Percentiles rank a stretch among this genome's conserved stretches.
These are phyloP conservation scores for Dendrocincla tyrannina DNA, from an alignment of 2,797 vertebrate genomes.

Conservation along the genomic window DNA sequence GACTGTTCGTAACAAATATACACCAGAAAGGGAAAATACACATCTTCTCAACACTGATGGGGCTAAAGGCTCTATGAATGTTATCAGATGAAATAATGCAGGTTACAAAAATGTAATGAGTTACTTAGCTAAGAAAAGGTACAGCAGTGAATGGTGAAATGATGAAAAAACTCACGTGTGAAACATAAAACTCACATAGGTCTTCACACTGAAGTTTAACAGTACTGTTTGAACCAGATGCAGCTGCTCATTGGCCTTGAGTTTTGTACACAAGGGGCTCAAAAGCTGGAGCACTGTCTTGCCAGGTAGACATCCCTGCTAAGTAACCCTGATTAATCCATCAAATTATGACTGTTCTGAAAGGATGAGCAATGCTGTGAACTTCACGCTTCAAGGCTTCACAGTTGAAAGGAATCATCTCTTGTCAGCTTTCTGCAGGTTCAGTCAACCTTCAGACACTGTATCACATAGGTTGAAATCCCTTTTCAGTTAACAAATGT, in stretches of 20 bases:
- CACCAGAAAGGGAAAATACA: background rate
- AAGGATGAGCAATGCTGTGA: constrained; percentile 2
- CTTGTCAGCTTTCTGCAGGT: constrained; percentile 36
- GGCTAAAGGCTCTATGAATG: background rate
- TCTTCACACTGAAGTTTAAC: background rate
- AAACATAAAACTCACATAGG: background rate
- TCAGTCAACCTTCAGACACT: background rate
- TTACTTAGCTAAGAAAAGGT: background rate
- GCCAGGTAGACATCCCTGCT: constrained; percentile 19
- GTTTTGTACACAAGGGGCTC: background rate
- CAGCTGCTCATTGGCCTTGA: background rate
- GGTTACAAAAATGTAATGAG: background rate
- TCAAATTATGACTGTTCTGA: constrained; percentile 40
- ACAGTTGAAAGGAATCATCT: constrained; percentile 22
- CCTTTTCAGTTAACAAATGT: background rate
- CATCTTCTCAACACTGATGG: background rate
- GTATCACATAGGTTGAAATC: background rate
- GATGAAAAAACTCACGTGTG: background rate
- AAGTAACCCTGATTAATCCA: constrained; percentile 54
- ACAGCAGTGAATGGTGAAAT: background rate
- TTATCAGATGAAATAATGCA: background rate
- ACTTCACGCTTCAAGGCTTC: constrained; percentile 39
- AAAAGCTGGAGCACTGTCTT: background rate
- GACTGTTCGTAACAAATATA: background rate
- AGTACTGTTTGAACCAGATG: background rate